A percentile compares a stretch with the other conserved stretches of the same genome.
These are phyloP conservation scores for Hirundo rustica DNA, from an alignment of 2,797 vertebrate genomes.

Conservation along the genomic window DNA sequence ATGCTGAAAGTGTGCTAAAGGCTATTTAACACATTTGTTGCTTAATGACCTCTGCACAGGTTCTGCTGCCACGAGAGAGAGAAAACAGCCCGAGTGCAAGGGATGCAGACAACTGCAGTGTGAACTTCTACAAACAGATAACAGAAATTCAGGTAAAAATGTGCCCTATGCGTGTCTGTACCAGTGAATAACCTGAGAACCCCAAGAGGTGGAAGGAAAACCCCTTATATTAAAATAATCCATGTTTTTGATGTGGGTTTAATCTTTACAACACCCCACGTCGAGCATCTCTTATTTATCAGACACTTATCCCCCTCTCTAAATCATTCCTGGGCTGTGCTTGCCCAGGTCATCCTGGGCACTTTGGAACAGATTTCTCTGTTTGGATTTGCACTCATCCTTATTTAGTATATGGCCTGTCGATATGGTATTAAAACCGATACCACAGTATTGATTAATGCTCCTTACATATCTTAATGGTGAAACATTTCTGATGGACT, in stretches of 20 bases:
- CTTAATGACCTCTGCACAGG: constrained; percentile 15
- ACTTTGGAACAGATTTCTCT: background rate
- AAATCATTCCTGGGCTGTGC: background rate
- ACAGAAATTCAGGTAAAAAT: background rate
- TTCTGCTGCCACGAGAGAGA: background rate
- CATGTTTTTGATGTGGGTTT: rapidly evolving
- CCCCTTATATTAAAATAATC: background rate
- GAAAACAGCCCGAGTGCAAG: background rate
- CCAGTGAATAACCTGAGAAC: background rate
- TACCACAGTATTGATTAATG: background rate
- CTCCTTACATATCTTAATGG: background rate
- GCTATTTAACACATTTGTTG: constrained; percentile 5
- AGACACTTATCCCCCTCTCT: background rate
- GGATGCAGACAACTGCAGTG: background rate
- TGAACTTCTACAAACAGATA: background rate
- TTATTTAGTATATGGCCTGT: background rate
- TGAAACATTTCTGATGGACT: background rate
- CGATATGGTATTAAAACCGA: background rate
- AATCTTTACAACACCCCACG: background rate
- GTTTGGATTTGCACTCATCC: background rate
- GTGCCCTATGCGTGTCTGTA: rapidly evolving
- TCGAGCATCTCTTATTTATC: background rate
- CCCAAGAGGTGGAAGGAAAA: background rate
- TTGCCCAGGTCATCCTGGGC: background rate
- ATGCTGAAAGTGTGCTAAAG: constrained; percentile 5